Evolutionary conservation across 2,888 invertebrate genomes (phyloP), one percentile per base, ranked within the genome.

Genomic region (Brachyopa scutellaris): DNA sequence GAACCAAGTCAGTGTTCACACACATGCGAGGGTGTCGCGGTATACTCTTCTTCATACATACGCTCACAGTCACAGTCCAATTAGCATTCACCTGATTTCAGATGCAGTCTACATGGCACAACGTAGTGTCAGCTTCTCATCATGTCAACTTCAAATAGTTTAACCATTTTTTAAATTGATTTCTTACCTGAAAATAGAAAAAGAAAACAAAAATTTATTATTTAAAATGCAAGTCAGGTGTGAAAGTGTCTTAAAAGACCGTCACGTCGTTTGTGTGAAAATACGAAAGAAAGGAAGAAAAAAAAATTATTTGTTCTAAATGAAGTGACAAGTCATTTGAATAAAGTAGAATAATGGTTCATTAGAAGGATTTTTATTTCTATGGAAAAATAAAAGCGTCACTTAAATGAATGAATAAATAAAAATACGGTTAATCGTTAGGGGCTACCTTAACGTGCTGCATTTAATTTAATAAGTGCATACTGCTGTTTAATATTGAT

Each of bases 141-240:
- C 45, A 40, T 62, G 42, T 67, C 47, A 40, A 26, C 45, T 29
- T 6, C 15, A 53, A 15, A 29, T 23, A 21, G 9, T 62, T 57
- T 11, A 67, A 53, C 38, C 42, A 61, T 53, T 73, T 64, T 55
- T 57, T 61, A 62, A 62, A 55, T 66, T 69, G 70, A 82, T 61
- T 40, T 72, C 82, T 82, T 82, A 82, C 82, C 82, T 82, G 77
- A 61, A 82, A 82, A 55, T 13, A 77, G 0, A 61, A 21, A 11
- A 26, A 6, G 51, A 13, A 36, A 2, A 59, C 8, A 31, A 9
- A 59, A 53, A 29, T 36, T 23, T 17, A 6, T 31, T 31, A 40
- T 23, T 82, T 72, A 21, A 72, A 40, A 82, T 82, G 70, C 82
- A 72, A 42, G 55, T 26, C 77, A 77, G 70, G 82, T 72, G 33